These are phyloP conservation scores for Campaea margaritaria DNA, from an alignment of 2,888 invertebrate genomes.

Conservation along the genomic window DNA sequence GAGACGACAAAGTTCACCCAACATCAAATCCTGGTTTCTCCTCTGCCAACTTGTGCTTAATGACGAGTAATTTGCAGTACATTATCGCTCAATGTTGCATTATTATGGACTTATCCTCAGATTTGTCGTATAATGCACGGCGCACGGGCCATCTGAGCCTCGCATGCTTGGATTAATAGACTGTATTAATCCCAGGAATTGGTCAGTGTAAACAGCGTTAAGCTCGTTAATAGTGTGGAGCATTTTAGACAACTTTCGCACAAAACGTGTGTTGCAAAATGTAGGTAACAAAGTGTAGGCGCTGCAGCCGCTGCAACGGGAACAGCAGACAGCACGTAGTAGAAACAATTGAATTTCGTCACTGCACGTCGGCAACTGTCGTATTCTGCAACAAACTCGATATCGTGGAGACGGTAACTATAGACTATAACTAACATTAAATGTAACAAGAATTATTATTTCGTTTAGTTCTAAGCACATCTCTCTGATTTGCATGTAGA, in stretches of 20 bases:
- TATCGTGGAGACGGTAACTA: not conserved
- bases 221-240: constrained; percentile 22
- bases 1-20: no score
- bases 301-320: not conserved
- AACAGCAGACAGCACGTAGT: constrained; percentile 13
- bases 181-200: constrained; percentile 34
- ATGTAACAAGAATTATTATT: not conserved
- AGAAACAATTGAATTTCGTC: constrained; percentile 17
- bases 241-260: constrained; percentile 8
- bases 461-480: not conserved
- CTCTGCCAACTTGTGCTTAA: constrained; percentile 55
- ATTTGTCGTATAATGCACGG: constrained; percentile 76
- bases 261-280: constrained; percentile 2
- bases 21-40: not conserved
- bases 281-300: not conserved
- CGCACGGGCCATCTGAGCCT: constrained; percentile 77
- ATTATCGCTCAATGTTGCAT: constrained; percentile 72
- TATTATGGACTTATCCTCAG: constrained; percentile 76
- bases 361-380: not conserved
- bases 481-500: constrained; percentile 22
- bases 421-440: no score
- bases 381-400: no score
- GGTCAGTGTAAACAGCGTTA: constrained; percentile 13
- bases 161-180: constrained; percentile 64
- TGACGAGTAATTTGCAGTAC: constrained; percentile 77